Conservation (phyloP, 2,888 invertebrate species). For the Heliconius aoede region DNA sequence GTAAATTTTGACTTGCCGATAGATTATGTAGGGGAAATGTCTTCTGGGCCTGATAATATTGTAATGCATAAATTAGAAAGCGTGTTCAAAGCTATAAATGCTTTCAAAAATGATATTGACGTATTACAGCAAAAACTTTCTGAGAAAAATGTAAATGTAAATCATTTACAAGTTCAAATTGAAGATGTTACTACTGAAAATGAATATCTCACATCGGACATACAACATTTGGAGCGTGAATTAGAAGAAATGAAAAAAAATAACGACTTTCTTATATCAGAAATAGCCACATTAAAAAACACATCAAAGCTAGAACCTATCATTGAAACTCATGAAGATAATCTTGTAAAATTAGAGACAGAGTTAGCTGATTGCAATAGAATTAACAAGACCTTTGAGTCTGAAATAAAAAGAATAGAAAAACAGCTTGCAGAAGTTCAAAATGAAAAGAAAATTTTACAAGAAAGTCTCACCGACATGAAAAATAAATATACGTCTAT, state of each 20-base stretch:
- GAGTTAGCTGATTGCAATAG: constrained; percentile 86
- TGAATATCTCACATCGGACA: constrained; percentile 76
- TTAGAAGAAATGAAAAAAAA: constrained; percentile 87
- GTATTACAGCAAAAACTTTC: constrained; percentile 82
- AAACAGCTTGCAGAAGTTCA: constrained; percentile 78
- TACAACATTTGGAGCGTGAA: constrained; percentile 84
- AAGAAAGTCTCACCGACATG: constrained; percentile 79
- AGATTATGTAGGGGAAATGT: constrained; percentile 77
- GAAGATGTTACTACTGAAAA: constrained; percentile 81
- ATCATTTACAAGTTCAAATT: constrained; percentile 81
- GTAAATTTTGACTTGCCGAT: constrained; percentile 78
- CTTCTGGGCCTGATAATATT: constrained; percentile 68
- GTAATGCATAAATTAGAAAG: constrained; percentile 78
- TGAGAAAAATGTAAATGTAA: constrained; percentile 81
- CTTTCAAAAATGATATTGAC: constrained; percentile 85
- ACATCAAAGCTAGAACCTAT: constrained; percentile 88
- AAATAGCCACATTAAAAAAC: constrained; percentile 85
- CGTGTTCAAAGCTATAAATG: constrained; percentile 81
- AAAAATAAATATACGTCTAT: constrained; percentile 82
- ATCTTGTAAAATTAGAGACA: constrained; percentile 84
- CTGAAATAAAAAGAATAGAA: constrained; percentile 83
- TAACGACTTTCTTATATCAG: constrained; percentile 87
- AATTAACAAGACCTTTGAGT: constrained; percentile 84
- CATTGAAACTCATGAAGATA: constrained; percentile 88
- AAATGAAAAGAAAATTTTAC: constrained; percentile 73